Percentiles rank a stretch among this genome's conserved stretches.
These are phyloP conservation scores for Tetranychus truncatus DNA, from an alignment of 2,888 invertebrate genomes.

Conservation along the genomic window DNA sequence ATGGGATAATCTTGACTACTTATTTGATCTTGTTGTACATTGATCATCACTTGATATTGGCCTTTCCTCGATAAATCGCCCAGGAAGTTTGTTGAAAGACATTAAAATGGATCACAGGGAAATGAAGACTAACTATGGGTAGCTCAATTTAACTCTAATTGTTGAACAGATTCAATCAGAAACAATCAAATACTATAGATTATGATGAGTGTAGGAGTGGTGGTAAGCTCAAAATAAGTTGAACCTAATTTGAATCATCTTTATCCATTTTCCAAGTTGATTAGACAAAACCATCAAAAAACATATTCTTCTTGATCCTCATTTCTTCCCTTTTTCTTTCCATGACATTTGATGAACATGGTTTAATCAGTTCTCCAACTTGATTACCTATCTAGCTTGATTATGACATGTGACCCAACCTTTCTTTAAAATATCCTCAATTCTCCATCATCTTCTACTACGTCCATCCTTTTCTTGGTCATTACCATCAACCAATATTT, in stretches of 20 bases:
- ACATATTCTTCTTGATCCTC: neutral
- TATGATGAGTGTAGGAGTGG: neutral
- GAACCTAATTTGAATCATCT: neutral
- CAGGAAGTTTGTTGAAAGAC: too few relatives aligned
- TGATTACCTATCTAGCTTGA: neutral
- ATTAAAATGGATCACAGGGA: too few relatives aligned
- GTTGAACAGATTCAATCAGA: neutral
- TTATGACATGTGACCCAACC: neutral
- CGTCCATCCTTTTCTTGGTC: too few relatives aligned
- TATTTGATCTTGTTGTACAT: too few relatives aligned
- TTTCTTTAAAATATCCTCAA: neutral
- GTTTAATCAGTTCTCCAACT: neutral
- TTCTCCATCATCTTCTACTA: too few relatives aligned
- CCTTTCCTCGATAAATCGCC: too few relatives aligned
- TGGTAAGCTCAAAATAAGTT: neutral
- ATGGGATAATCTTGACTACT: too few relatives aligned
- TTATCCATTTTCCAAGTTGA: neutral
- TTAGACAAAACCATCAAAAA: neutral
- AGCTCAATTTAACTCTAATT: too few relatives aligned
- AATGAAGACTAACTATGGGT: too few relatives aligned
- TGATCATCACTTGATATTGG: too few relatives aligned
- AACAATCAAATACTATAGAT: neutral
- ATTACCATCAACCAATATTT: neutral
- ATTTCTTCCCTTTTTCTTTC: neutral
- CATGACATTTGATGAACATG: neutral